These are phyloP conservation scores for Drosophila aff. DNA, from an alignment of 1,140 invertebrate species.

Conservation along the genomic window DNA sequence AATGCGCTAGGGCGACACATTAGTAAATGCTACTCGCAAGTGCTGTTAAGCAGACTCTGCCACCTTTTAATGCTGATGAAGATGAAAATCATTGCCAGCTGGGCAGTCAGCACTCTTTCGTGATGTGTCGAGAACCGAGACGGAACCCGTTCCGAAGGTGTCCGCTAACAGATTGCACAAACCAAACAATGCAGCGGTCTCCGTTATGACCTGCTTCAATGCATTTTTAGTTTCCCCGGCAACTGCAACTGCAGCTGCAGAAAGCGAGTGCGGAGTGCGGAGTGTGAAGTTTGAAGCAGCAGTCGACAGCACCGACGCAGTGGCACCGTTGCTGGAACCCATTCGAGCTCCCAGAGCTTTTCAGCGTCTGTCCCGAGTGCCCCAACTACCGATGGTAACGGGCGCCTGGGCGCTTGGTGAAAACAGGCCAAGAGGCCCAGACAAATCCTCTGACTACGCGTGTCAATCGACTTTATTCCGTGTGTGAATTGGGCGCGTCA, in stretches of 20 bases:
- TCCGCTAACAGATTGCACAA: conserved; percentile 55
- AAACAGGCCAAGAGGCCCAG: conserved; percentile 31
- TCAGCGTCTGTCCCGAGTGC: conserved; percentile 45
- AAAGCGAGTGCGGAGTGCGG: conserved; percentile 34
- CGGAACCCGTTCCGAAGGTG: conserved; percentile 19
- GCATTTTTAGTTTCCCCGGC: conserved; percentile 27
- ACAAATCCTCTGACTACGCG: conserved; percentile 1
- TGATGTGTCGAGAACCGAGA: conserved; percentile 31
- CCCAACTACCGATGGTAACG: conserved; percentile 48
- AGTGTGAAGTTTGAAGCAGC: conserved; percentile 11
- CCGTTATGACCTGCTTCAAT: conserved; percentile 73
- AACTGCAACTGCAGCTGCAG: conserved; percentile 10
- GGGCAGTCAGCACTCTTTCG: conserved; percentile 11
- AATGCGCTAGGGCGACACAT: conserved; percentile 8
- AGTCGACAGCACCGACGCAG: conserved; percentile 43
- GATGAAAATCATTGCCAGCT: conserved; percentile 3
- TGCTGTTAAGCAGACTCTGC: no score
- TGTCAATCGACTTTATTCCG: conserved; percentile 51
- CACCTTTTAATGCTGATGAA: background rate
- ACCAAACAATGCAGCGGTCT: conserved; percentile 51
- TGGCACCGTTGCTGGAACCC: conserved; percentile 58
- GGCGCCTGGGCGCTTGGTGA: conserved; percentile 51
- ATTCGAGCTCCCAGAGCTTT: conserved; percentile 46
- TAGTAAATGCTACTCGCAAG: background rate
- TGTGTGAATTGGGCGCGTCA: conserved; percentile 5